Conservation (phyloP, 92 coral and sea anemone genomes). For the Porites rus region DNA sequence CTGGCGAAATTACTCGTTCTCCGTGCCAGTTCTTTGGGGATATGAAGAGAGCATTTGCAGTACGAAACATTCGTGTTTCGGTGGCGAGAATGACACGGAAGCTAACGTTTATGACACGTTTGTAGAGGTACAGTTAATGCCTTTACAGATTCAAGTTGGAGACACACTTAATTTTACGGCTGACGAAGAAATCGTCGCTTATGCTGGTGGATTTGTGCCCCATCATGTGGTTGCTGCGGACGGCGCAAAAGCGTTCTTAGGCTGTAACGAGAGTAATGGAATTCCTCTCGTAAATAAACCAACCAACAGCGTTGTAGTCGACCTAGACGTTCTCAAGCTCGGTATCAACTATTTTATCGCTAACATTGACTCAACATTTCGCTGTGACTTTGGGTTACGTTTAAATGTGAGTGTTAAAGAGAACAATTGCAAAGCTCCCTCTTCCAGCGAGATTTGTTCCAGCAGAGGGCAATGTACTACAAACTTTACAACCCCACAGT, state of each 20-base stretch:
- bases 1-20: conserved; percentile 84
- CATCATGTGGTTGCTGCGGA: conserved; percentile 66
- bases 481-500: conserved; percentile 78
- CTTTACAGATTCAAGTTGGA: conserved; percentile 93
- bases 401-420: conserved; percentile 96
- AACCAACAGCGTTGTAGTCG: conserved; percentile 64
- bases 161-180: conserved; percentile 90
- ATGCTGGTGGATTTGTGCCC: conserved; percentile 80
- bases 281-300: conserved; percentile 73
- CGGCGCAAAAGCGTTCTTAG: conserved; percentile 74
- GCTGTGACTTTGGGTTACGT: conserved; percentile 96
- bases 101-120: conserved; percentile 76
- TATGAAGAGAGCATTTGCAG: conserved; percentile 90
- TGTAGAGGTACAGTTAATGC: conserved; percentile 92
- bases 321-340: conserved; percentile 61
- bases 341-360: conserved; percentile 90
- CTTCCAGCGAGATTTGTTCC: conserved; percentile 71
- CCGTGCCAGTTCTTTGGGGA: conserved; percentile 81
- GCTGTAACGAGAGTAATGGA: conserved; percentile 88
- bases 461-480: conserved; percentile 90
- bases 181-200: conserved; percentile 79
- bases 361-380: conserved; percentile 90
- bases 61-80: conserved; percentile 91
- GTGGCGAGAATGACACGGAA: conserved; percentile 73
- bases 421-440: conserved; percentile 77